These are phyloP conservation scores for Cyrtonyx montezumae DNA, from an alignment of 2,113 vertebrate species.

Conservation along the genomic window DNA sequence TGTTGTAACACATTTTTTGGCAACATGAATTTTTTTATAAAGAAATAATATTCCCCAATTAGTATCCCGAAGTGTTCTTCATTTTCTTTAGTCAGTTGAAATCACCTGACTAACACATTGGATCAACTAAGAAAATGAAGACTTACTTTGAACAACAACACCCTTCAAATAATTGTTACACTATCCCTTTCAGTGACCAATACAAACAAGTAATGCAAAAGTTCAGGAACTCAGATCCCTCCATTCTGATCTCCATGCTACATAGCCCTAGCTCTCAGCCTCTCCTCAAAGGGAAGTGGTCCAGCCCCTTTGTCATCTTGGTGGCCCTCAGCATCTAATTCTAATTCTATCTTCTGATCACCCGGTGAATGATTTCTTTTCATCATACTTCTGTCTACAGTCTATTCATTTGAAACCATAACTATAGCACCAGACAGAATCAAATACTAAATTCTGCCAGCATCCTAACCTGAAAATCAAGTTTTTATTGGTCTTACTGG, in stretches of 20 bases:
- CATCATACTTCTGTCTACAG: neutral
- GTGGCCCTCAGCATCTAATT: neutral
- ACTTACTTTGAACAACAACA: neutral
- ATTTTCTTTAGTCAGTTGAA: neutral
- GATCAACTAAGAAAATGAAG: neutral
- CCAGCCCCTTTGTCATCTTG: neutral
- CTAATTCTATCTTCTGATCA: neutral
- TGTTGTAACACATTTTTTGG: no score
- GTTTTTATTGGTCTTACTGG: neutral
- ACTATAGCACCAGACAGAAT: neutral
- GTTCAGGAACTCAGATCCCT: neutral
- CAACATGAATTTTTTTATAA: neutral
- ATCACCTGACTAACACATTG: neutral
- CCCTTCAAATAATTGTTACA: neutral
- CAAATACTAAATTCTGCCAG: neutral
- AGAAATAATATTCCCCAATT: neutral
- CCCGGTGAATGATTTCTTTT: neutral
- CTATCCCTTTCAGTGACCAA: neutral
- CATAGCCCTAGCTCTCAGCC: neutral
- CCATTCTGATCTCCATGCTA: neutral
- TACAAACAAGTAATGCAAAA: neutral
- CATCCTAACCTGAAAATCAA: neutral
- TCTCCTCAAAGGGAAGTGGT: neutral
- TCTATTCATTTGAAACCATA: neutral
- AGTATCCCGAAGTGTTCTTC: neutral